A percentile compares a stretch with the other conserved stretches of the same genome.
These are phyloP conservation scores for Diogma glabrata DNA, from an alignment of 2,888 invertebrate genomes.

Conservation along the genomic window DNA sequence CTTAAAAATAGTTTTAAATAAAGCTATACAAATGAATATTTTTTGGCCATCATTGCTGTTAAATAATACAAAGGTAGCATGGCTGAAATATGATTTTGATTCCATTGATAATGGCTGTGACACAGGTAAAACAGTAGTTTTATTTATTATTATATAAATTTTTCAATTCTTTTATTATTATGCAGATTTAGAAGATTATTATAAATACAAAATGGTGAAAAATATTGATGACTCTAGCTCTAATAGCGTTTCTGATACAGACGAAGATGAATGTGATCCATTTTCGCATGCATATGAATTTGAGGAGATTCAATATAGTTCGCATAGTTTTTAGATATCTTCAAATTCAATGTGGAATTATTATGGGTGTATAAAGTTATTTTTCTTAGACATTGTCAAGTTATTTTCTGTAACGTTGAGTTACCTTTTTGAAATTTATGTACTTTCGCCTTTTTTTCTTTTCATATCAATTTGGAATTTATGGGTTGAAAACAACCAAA, in stretches of 20 bases:
- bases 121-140: background rate
- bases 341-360: no score
- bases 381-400: no score
- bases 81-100: conserved; percentile 3
- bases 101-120: background rate
- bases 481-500: no score
- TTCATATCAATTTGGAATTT: no score
- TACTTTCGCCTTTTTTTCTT: no score
- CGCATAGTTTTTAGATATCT: no score
- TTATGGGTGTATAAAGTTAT: no score
- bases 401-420: no score
- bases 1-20: background rate
- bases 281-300: background rate
- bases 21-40: conserved; percentile 5
- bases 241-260: background rate
- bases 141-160: background rate
- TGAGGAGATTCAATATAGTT: background rate
- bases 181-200: background rate
- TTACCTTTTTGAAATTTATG: no score
- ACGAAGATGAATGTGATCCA: conserved; percentile 1
- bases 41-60: background rate
- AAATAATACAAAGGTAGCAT: background rate
- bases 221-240: background rate
- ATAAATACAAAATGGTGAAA: conserved; percentile 2
- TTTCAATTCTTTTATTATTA: background rate